These are phyloP conservation scores for Stichodactyla helianthus DNA, from an alignment of 64 coral and sea anemone species.

Conservation along the genomic window DNA sequence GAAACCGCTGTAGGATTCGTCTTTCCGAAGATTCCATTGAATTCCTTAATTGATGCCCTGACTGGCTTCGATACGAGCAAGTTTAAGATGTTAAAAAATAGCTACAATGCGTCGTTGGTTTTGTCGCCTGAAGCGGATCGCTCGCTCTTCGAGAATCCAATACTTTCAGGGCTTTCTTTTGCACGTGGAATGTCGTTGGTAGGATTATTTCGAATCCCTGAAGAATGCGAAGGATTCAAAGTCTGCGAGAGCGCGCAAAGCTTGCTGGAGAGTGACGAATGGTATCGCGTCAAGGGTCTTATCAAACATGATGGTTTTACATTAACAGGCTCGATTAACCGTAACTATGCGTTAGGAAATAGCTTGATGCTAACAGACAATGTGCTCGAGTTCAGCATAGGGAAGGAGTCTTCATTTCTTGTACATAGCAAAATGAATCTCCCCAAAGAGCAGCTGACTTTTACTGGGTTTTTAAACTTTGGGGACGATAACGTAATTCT, in stretches of 20 bases:
- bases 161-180: slow-evolving; percentile 67
- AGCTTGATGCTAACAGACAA: slow-evolving; percentile 78
- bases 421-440: slow-evolving; percentile 55
- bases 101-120: slow-evolving; percentile 77
- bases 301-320: slow-evolving; percentile 55
- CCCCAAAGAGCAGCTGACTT: slow-evolving; percentile 66
- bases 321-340: slow-evolving; percentile 53
- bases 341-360: slow-evolving; percentile 73
- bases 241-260: slow-evolving; percentile 57
- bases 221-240: slow-evolving; percentile 60
- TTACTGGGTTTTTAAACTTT: slow-evolving; percentile 68
- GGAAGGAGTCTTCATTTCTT: slow-evolving; percentile 31
- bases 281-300: slow-evolving; percentile 83
- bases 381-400: slow-evolving; percentile 61
- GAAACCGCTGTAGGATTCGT: slow-evolving; percentile 83
- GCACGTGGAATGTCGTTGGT: slow-evolving; percentile 70
- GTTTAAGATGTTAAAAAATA: slow-evolving; percentile 65
- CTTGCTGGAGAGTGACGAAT: slow-evolving; percentile 72
- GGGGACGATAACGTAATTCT: slow-evolving; percentile 50
- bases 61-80: slow-evolving; percentile 72
- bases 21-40: slow-evolving; percentile 85
- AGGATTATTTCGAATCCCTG: slow-evolving; percentile 74
- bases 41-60: slow-evolving; percentile 76
- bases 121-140: slow-evolving; percentile 67
- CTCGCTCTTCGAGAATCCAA: slow-evolving; percentile 83